Evolutionary conservation across 1,140 invertebrate species (phyloP), one percentile per base, ranked within the genome.

Genomic region (Drosophila chauvacae): DNA sequence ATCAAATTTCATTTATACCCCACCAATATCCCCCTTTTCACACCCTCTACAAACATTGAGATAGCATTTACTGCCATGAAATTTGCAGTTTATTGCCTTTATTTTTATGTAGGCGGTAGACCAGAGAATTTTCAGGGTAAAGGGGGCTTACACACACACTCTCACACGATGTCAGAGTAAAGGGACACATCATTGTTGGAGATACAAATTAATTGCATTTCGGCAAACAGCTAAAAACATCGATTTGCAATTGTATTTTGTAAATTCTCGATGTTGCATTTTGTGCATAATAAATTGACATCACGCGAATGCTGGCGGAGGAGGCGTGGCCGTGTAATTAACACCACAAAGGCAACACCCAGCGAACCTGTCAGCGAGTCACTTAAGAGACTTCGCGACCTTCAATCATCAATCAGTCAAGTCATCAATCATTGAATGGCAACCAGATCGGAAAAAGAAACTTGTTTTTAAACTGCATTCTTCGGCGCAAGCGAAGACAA

Each of bases 351-450:
- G 59, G 59, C 64, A 65, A 82, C 75, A 69, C 80, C 76, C 81
- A 68, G 62, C 61, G 84, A 80, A 78, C 68, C 80, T 81, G 81
- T 87, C 84, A 83, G 73, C 77, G 70, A 87, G 76, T 87, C 84
- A 87, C 66, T 87, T 87, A 87, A 82, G 58, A 62, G 68, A 83
- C 77, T 82, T 65, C 81, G 55, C 77, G 87, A 87, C 82, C 85
- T 88, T 88, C 84, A 80, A 84, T 87, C 77, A 88, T 86, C 82
- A 86, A 87, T 85, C 82, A 79, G 80, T 87, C 82, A 74, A 80
- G 87, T 51, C 51, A 64, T 53, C 81, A 60, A 72, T 79, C 55
- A 60, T 48, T 50, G 33, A 35, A 56, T 42, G 63, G 64, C 33
- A 63, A 81, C 44, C 77, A 47, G 56, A 39, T 58, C 64, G 20